Percentiles rank a stretch among this genome's conserved stretches.
phyloP scores from a whole-genome alignment of 1,140 invertebrate species.

The Sogatella furcifera region DNA sequence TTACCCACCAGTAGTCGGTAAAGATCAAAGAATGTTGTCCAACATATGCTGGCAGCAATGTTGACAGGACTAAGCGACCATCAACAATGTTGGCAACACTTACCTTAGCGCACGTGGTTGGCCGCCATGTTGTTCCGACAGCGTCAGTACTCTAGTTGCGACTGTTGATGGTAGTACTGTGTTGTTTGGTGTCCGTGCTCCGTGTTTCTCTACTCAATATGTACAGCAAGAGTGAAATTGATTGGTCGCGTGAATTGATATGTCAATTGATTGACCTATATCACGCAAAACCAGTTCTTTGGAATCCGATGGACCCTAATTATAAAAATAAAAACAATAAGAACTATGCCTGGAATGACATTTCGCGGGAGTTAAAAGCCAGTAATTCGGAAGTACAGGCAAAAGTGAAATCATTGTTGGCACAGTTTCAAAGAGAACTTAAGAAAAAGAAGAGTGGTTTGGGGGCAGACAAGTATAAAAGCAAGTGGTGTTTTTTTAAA shows the following conservation, averaged over 20 bases:
- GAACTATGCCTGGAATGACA: conserved; percentile 4
- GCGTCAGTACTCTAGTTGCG: too few relatives aligned
- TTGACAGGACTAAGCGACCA: too few relatives aligned
- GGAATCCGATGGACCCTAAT: conserved; percentile 4
- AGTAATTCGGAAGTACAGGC: not conserved
- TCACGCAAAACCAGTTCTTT: conserved; percentile 2
- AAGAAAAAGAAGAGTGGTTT: too few relatives aligned
- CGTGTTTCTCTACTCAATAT: conserved; percentile 10
- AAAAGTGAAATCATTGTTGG: not conserved
- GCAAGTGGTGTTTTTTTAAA: too few relatives aligned
- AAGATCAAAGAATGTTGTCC: too few relatives aligned
- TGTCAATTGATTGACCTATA: conserved; percentile 5
- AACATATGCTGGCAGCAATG: too few relatives aligned
- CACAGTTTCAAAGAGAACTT: too few relatives aligned
- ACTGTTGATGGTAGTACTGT: not conserved
- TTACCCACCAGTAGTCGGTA: conserved; percentile 13
- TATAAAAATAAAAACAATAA: conserved; percentile 4
- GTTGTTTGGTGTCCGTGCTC: conserved; percentile 24
- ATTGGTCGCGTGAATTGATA: not conserved
- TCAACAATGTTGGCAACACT: too few relatives aligned
- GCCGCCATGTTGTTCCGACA: too few relatives aligned
- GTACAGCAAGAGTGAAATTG: conserved; percentile 1
- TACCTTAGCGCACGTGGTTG: too few relatives aligned
- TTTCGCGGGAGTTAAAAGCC: not conserved
- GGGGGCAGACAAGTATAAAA: too few relatives aligned